phyloP scores from a whole-genome alignment of 2,888 invertebrate genomes.

The Allophyes oxyacanthae region DNA sequence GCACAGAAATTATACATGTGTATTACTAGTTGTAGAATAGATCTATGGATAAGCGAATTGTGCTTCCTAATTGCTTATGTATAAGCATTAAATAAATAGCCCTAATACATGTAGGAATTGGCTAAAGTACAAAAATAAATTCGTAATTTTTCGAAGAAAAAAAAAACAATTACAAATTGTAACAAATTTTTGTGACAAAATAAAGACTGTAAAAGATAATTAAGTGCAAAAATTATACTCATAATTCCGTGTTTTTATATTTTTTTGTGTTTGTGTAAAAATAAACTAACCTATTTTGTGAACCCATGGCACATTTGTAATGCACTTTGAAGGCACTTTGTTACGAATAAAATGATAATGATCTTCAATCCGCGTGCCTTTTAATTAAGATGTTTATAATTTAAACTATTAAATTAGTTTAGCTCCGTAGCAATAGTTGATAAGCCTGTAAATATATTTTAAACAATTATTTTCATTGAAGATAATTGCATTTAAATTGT shows the following conservation, averaged over 20 bases:
- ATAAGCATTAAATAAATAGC: constrained; percentile 37
- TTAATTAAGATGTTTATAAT: constrained; percentile 76
- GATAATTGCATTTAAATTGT: constrained; percentile 79
- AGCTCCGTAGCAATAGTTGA: constrained; percentile 61
- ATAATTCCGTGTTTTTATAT: constrained; percentile 16
- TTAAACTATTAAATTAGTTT: constrained; percentile 77
- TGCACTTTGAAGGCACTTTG: constrained; percentile 52
- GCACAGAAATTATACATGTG: constrained; percentile 65
- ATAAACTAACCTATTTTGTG: constrained; percentile 31
- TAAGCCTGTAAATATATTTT: constrained; percentile 82
- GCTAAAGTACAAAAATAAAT: constrained; percentile 48
- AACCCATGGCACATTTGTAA: constrained; percentile 47
- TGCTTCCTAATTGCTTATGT: constrained; percentile 79
- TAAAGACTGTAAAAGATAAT: constrained; percentile 52
- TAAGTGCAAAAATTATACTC: constrained; percentile 45
- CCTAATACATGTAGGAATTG: constrained; percentile 41
- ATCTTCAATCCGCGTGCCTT: constrained; percentile 78
- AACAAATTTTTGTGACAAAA: constrained; percentile 18
- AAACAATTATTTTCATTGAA: constrained; percentile 87
- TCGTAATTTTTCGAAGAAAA: constrained; percentile 35
- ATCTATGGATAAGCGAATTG: constrained; percentile 78
- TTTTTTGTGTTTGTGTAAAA: constrained; percentile 45
- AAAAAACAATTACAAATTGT: constrained; percentile 10
- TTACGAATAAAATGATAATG: constrained; percentile 36
- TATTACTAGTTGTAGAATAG: constrained; percentile 76